Base-by-base conservation (phyloP, 2,797 vertebrate species). In the Acanthurus lineatus region DNA sequence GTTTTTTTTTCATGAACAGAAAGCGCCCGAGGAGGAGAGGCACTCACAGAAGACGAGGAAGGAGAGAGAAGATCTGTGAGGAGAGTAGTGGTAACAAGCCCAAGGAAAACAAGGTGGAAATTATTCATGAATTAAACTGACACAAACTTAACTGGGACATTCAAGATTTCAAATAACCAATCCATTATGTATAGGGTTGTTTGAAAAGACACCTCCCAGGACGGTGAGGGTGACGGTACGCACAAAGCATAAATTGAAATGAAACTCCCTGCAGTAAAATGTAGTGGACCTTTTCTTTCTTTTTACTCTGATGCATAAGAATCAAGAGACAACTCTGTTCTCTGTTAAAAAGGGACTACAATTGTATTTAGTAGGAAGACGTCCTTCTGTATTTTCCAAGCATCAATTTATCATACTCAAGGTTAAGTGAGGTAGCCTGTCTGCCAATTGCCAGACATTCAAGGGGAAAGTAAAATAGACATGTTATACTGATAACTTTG, bases 81-180 rank as follows among this genome's bases (percentile, higher is more conserved):
- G 73, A 66, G 28, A 67, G 73, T 45, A 47, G 49, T 66, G n/a
- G 62, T 76, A 69, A 84, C 59, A 73, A 81, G 67, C 73, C 62
- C 47, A 69, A 86, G 68, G 71, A 90, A 91, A 88, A 85, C 79
- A 86, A 71, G 56, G 48, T 45, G 60, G 84, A 71, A 91, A 91
- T 91, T 88, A 93, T 92, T 90, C 71, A 92, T 91, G 89, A 89
- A 75, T 88, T 84, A 83, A 90, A 90, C 77, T 73, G 84, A 89
- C 86, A 91, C 78, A 86, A 86, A 88, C 78, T 66, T 91, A 90
- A 91, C 81, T 87, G 77, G 90, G 86, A 87, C 86, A 82, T 87
- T 87, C 79, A 86, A 68, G 84, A 88, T 90, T 90, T 90, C 77
- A 92, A 92, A 89, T 85, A 87, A 82, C 75, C 52, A 54, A 89